Percentiles rank a stretch among this genome's conserved stretches.
Conservation (phyloP, 1,140 invertebrate genomes). For the Drosophila ercepeae region DNA sequence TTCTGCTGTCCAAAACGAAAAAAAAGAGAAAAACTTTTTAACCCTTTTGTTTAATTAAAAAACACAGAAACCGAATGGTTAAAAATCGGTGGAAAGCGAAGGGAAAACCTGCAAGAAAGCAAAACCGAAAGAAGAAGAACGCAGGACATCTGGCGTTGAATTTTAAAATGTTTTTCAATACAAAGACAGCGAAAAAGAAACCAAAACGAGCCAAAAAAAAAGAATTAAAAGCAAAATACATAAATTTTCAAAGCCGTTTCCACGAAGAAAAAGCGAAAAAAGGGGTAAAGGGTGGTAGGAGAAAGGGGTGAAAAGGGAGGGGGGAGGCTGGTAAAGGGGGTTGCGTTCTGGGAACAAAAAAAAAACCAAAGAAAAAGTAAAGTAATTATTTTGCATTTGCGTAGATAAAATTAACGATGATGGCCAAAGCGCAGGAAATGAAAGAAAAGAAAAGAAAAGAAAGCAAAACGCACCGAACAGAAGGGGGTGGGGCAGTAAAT, state of each 20-base stretch:
- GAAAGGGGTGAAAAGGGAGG: not conserved
- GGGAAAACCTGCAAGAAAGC: conserved; percentile 15
- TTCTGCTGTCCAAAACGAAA: not conserved
- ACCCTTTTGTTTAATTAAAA: conserved; percentile 82
- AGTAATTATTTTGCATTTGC: conserved; percentile 82
- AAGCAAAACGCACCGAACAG: not conserved
- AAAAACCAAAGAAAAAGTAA: conserved; percentile 78
- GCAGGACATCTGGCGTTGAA: conserved; percentile 70
- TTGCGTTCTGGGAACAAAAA: conserved; percentile 15
- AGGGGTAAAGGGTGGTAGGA: not conserved
- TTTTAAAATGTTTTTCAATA: conserved; percentile 79
- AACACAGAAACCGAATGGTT: conserved; percentile 51
- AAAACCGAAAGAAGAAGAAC: conserved; percentile 20
- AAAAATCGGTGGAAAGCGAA: conserved; percentile 26
- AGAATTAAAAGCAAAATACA: conserved; percentile 66
- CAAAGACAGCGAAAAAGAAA: conserved; percentile 30
- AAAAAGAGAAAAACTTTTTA: conserved; percentile 62
- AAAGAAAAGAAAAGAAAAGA: conserved; percentile 4
- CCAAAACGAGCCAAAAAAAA: conserved; percentile 43
- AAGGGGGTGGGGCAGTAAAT: not conserved
- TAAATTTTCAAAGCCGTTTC: conserved; percentile 71
- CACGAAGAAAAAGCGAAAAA: conserved; percentile 30
- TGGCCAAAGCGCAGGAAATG: conserved; percentile 34
- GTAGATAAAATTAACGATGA: conserved; percentile 81
- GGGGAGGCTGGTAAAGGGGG: not conserved